Percentiles rank a stretch among this genome's conserved stretches.
Evolutionary conservation across 2,888 invertebrate species (phyloP).

Genomic region (Agrenia bidenticulata): DNA sequence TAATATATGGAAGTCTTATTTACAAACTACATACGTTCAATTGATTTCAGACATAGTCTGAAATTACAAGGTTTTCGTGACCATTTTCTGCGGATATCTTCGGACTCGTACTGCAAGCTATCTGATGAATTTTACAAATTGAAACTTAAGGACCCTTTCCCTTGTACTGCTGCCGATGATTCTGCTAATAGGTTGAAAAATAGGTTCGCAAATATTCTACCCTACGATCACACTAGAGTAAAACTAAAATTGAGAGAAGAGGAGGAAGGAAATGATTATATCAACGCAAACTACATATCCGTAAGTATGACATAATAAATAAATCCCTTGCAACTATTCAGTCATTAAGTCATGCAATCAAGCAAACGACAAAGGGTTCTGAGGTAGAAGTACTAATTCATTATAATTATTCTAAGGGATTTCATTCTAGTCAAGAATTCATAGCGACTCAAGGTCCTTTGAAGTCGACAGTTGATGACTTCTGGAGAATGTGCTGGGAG

Average conservation of each 20-base stretch:
- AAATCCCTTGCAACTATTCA: too few relatives aligned
- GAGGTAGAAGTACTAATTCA: too few relatives aligned
- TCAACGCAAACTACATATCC: constrained; percentile 95
- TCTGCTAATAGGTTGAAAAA: constrained; percentile 97
- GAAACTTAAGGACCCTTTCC: constrained; percentile 51
- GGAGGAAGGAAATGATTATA: constrained; percentile 87
- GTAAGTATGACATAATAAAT: constrained; percentile 63
- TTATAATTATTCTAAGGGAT: constrained; percentile 68
- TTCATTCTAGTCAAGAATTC: constrained; percentile 93
- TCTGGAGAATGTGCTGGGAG: constrained; percentile 99
- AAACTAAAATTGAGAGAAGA: constrained; percentile 92
- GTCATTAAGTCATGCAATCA: too few relatives aligned
- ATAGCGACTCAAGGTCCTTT: constrained; percentile 97
- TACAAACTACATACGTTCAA: too few relatives aligned
- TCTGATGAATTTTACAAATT: constrained; percentile 4
- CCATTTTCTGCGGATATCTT: background rate
- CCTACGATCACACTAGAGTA: constrained; percentile 94
- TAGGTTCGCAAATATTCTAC: constrained; percentile 97
- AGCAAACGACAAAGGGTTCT: too few relatives aligned
- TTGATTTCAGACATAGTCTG: too few relatives aligned
- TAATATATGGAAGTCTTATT: too few relatives aligned
- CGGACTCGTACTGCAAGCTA: background rate
- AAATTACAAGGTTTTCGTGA: background rate
- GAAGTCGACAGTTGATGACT: constrained; percentile 95
- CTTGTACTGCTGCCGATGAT: constrained; percentile 88